phyloP scores from a whole-genome alignment of 2,113 vertebrate genomes.

The Ceyx margarethae region DNA sequence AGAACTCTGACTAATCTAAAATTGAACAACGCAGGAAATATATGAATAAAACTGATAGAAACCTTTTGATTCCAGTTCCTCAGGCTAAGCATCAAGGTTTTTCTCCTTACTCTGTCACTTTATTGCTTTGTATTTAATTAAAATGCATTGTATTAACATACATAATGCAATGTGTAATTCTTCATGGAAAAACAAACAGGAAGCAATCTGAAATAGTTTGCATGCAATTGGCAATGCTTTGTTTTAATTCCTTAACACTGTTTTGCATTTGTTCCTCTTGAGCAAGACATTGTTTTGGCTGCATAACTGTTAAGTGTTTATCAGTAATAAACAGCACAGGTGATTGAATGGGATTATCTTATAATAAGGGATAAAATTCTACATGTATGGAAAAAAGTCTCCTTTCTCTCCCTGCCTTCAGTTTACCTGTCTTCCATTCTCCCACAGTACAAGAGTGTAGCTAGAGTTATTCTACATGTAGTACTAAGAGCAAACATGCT shows the following conservation, averaged over 20 bases:
- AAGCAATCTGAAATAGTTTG: neutral
- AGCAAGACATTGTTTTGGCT: conserved; percentile 9
- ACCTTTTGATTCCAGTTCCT: neutral
- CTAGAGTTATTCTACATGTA: neutral
- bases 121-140: neutral
- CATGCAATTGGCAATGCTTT: neutral
- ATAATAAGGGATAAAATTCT: neutral
- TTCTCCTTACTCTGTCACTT: neutral
- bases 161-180: neutral
- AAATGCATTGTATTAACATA: neutral
- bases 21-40: neutral
- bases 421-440: neutral
- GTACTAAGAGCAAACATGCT: neutral
- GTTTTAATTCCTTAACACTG: neutral
- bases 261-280: conserved; percentile 23
- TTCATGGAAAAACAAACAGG: neutral
- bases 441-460: neutral
- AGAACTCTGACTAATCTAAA: neutral
- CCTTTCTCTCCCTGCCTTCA: neutral
- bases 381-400: neutral
- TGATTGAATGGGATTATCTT: neutral
- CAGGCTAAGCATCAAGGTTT: neutral
- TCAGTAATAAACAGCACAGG: neutral
- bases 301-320: neutral
- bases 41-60: neutral